phyloP scores from a whole-genome alignment of 1,140 invertebrate species.

The Drosophila littoralis region DNA sequence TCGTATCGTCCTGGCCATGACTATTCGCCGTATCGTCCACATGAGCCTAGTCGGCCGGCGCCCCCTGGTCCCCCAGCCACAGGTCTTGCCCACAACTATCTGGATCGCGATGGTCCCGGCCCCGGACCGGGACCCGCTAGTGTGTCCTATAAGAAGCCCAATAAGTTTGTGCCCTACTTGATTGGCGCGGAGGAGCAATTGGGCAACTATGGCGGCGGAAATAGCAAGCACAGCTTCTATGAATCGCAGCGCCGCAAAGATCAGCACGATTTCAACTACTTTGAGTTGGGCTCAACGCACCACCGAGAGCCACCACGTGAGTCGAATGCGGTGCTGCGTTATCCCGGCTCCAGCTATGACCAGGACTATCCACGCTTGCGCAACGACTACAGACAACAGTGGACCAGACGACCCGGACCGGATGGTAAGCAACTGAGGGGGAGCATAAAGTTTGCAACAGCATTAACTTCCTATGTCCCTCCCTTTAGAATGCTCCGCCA shows the following conservation, averaged over 20 bases:
- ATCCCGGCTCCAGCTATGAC: slow-evolving; percentile 77
- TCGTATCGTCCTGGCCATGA: slow-evolving; percentile 72
- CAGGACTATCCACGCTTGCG: slow-evolving; percentile 54
- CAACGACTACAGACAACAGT: slow-evolving; percentile 75
- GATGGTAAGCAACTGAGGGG: slow-evolving; percentile 63
- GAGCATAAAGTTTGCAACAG: neutral
- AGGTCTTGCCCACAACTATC: slow-evolving; percentile 67
- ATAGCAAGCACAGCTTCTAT: slow-evolving; percentile 74
- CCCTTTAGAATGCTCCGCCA: slow-evolving; percentile 89
- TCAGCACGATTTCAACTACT: slow-evolving; percentile 80
- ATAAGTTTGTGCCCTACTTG: slow-evolving; percentile 78
- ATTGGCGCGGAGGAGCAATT: slow-evolving; percentile 75
- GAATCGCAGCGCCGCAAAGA: slow-evolving; percentile 76
- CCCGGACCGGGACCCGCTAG: neutral
- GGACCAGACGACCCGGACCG: slow-evolving; percentile 75
- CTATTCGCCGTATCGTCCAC: slow-evolving; percentile 71
- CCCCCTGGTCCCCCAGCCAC: slow-evolving; percentile 23
- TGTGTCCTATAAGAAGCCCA: slow-evolving; percentile 64
- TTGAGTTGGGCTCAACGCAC: slow-evolving; percentile 61
- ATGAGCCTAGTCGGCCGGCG: slow-evolving; percentile 35
- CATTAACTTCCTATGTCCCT: neutral
- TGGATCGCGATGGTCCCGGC: slow-evolving; percentile 72
- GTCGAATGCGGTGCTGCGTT: slow-evolving; percentile 70
- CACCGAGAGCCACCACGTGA: slow-evolving; percentile 55
- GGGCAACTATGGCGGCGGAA: slow-evolving; percentile 80